These are phyloP conservation scores for Ceratoteleas bidentatus DNA, from an alignment of 1,140 invertebrate genomes.

Conservation along the genomic window DNA sequence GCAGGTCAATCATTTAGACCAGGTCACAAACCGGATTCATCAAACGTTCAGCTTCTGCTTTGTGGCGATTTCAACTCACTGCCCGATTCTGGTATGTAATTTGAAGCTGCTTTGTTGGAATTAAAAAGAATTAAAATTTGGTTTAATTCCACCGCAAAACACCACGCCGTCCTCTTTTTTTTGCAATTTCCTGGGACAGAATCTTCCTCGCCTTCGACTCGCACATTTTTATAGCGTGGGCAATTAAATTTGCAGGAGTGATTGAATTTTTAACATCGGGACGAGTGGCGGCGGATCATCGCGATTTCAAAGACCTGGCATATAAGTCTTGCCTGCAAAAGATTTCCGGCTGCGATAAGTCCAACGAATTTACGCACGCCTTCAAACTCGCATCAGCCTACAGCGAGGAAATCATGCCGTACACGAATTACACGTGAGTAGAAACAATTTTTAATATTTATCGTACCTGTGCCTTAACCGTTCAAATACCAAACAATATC, in stretches of 20 bases:
- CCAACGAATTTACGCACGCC: slow-evolving; percentile 96
- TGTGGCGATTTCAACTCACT: slow-evolving; percentile 99
- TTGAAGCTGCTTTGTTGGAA: too few relatives aligned
- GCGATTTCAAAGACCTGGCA: slow-evolving; percentile 97
- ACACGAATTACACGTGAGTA: slow-evolving; percentile 99
- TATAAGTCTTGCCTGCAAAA: slow-evolving; percentile 96
- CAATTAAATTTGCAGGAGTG: slow-evolving; percentile 86
- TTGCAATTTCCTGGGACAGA: too few relatives aligned
- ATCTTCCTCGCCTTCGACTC: too few relatives aligned
- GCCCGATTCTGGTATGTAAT: slow-evolving; percentile 92
- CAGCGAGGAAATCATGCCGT: slow-evolving; percentile 96
- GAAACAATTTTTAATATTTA: too few relatives aligned
- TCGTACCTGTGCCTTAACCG: too few relatives aligned
- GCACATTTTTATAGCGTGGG: slow-evolving; percentile 18
- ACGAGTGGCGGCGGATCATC: slow-evolving; percentile 93
- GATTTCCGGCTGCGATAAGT: slow-evolving; percentile 90
- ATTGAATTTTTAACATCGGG: slow-evolving; percentile 97
- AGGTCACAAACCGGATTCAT: slow-evolving; percentile 86
- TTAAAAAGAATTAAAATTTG: too few relatives aligned
- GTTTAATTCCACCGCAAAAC: too few relatives aligned
- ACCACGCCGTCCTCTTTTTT: too few relatives aligned
- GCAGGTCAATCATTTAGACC: slow-evolving; percentile 85
- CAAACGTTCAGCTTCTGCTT: slow-evolving; percentile 94
- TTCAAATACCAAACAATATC: too few relatives aligned
- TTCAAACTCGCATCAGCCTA: slow-evolving; percentile 97